phyloP scores from a whole-genome alignment of 2,797 vertebrate genomes.

The Cebuella pygmaea region DNA sequence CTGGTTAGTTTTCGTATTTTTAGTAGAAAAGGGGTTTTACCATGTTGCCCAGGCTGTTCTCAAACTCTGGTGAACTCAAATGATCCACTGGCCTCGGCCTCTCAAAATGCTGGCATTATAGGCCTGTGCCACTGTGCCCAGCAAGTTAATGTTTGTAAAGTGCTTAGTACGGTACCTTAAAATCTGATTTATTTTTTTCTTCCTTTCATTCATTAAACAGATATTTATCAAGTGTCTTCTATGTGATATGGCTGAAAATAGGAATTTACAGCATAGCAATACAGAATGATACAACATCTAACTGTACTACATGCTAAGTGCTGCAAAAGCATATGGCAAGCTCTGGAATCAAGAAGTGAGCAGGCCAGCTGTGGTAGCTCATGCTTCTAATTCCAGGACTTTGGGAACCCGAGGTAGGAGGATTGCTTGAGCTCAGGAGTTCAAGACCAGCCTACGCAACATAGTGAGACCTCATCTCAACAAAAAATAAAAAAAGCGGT shows the following conservation, averaged over 20 bases:
- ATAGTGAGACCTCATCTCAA: not conserved
- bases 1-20: too few relatives aligned
- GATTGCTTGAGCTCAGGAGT: not conserved
- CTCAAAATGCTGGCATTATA: too few relatives aligned
- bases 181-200: not conserved
- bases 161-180: not conserved
- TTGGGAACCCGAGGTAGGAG: not conserved
- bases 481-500: not conserved
- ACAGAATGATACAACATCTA: not conserved
- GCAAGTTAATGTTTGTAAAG: not conserved
- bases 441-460: not conserved
- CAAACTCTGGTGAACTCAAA: too few relatives aligned
- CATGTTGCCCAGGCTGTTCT: too few relatives aligned
- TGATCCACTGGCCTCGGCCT: too few relatives aligned
- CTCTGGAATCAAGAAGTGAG: not conserved
- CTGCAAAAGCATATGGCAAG: not conserved
- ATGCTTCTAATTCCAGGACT: not conserved
- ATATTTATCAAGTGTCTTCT: conserved; percentile 2
- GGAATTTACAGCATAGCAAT: not conserved
- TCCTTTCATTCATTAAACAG: not conserved
- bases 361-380: not conserved
- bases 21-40: too few relatives aligned
- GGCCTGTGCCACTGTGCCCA: too few relatives aligned
- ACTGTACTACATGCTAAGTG: not conserved
- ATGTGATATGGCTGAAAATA: not conserved